Base-by-base conservation (phyloP, 1,140 invertebrate species). In the Danaus plexippus region DNA sequence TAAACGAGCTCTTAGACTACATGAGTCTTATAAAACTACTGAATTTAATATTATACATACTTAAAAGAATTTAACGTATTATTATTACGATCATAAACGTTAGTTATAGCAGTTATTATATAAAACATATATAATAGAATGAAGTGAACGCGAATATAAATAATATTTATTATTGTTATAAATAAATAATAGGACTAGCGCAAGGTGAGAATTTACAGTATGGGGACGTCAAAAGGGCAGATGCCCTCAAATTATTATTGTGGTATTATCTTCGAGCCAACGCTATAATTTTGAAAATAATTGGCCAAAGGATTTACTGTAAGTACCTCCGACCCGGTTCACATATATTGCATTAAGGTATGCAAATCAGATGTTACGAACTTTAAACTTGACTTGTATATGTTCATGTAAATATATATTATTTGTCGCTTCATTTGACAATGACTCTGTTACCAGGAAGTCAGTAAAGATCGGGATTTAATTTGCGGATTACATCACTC, bases 261-360 rank as follows among this genome's bases (percentile, higher is more conserved):
- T 65, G 55, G 50, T 61, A 62, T 65, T 65, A 65, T 65, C 55
- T 55, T 56, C 43, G 48, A 46, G 56, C 48, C 55, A 49, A 45
- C 49, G 60, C 61, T 61, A 71, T 75, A 74, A 72, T 67, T 80
- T 67, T 63, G 50, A 55, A 66, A 69, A 76, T 81, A 81, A 81
- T 81, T 81, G 77, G 73, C 67, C 52, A 50, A 32, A 57, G 58
- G 74, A 78, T 77, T 75, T 77, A 77, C 64, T 61, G 58, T 80
- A 77, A 78, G 58, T 71, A 65, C 67, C 64, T 58, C 52, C 57
- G 69, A 63, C 63, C 63, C 47, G 52, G 40, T 12, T 47, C 63
- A 43, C 61, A 56, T 66, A 67, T 64, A 67, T 67, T 62, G 59
- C 58, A 54, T 46, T 57, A 57, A 57, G 43, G 41, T 52, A 51